Base-by-base conservation (phyloP, 2,113 vertebrate genomes). In the Equus przewalskii region DNA sequence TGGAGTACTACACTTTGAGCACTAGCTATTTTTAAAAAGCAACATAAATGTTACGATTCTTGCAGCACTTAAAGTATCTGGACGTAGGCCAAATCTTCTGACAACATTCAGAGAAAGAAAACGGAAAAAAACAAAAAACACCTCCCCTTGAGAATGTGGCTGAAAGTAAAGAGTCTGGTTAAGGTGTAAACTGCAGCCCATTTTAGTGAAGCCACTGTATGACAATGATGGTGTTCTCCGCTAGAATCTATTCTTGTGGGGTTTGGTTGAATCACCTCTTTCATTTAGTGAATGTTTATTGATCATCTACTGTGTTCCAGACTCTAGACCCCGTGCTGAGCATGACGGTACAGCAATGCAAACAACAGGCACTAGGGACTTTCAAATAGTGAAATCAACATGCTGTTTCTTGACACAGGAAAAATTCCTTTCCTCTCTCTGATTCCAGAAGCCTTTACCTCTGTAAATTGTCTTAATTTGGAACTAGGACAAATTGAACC, bases 401-500 rank as follows among this genome's bases (percentile, higher is more conserved):
- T 83, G 30, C 65, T 86, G 26, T 36, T 79, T 90, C 75, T 84
- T 89, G 64, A 91, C 91, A 85, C 10, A 78, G 8, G 21, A 14
- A 62, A 14, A 84, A 62, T 82, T 94, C 33, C 18, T 70, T 83
- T 90, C 69, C n/a, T 90, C 8, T 13, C 51, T 64, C 51, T 30
- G n/a, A 62, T 88, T 94, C 67, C 73, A 81, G 54, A 12, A 83
- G 26, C 1, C 6, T 51, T 82, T 73, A 36, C n/a, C 18, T 86
- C 64, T 60, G 22, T 73, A 60, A 87, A 84, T 72, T 62, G 65
- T 24, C 44, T 67, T 19, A 73, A 95, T 89, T 82, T 89, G 49
- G 60, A 97, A 69, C n/a, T 89, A 79, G 16, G 96, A 89, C 36
- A 80, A 95, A 89, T 8, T 36, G 44, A 89, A 75, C 30, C 16